A percentile compares a stretch with the other conserved stretches of the same genome.
phyloP scores from a whole-genome alignment of 2,888 invertebrate species.

The Lutraria lutraria region DNA sequence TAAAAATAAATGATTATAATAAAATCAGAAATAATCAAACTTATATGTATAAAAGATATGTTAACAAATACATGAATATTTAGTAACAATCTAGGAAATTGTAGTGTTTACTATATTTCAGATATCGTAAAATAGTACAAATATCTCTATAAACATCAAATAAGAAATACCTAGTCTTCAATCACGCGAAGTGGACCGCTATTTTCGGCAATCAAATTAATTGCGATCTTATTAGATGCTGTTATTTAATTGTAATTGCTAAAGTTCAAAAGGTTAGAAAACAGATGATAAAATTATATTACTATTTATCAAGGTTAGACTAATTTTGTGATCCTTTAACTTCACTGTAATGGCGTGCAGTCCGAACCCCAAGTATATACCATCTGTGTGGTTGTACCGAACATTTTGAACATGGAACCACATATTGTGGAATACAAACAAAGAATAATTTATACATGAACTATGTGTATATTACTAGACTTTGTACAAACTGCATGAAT shows the following conservation, averaged over 20 bases:
- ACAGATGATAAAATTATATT: neutral
- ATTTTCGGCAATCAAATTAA: neutral
- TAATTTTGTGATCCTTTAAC: too few relatives aligned
- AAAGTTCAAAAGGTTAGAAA: neutral
- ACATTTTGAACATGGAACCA: too few relatives aligned
- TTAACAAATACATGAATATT: too few relatives aligned
- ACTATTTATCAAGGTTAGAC: too few relatives aligned
- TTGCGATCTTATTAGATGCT: neutral
- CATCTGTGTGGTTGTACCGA: too few relatives aligned
- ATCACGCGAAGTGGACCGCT: neutral
- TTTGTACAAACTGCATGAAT: too few relatives aligned
- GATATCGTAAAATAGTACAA: neutral
- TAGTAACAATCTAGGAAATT: neutral
- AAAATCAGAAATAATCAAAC: neutral
- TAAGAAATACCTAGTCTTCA: neutral
- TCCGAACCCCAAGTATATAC: too few relatives aligned
- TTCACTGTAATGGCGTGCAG: too few relatives aligned
- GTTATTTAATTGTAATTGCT: neutral
- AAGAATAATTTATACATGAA: too few relatives aligned
- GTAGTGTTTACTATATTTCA: neutral
- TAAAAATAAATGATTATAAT: too few relatives aligned
- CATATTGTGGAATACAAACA: too few relatives aligned
- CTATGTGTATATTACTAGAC: too few relatives aligned
- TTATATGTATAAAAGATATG: neutral
- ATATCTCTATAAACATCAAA: neutral